Base-by-base conservation (phyloP, 2,888 invertebrate species). In the Palloptera scutellata region DNA sequence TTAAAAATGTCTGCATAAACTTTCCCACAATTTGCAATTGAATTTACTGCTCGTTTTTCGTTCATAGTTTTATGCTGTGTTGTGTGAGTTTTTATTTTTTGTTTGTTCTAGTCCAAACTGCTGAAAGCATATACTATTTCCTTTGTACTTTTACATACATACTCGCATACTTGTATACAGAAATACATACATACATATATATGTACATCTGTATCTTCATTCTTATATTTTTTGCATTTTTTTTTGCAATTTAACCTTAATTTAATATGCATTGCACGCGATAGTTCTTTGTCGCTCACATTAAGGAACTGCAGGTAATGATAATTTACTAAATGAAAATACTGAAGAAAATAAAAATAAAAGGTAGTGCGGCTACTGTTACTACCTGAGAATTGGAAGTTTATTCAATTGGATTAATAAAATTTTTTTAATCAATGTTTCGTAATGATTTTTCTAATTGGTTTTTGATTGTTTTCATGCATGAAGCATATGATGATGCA, bases 251-350 rank as follows among this genome's bases (percentile, higher is more conserved):
- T 15, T 41, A 41, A 62, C 43, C 40, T 52, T 62, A 62, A 62
- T 62, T 62, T 62, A 17, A 62, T 54, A 54, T 62, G 53, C 62
- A 54, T 52, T 17, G 54, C 62, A 62, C 53, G 62, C 62, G 54
- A 62, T 48, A 48, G 51, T 48, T 48, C 13, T 53, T 15, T 62
- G 41, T 48, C 30, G n/a, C 53, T 13, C n/a, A 40, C 53, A 52
- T 30, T 30, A 30, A 30, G 30, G 30, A 30, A 30, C 30, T 30
- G 30, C 30, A 30, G 30, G 30, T 30, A 30, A 30, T 30, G 30
- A 6, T 30, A 30, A 30, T 30, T 30, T 30, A 6, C 30, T 2
- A 30, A 30, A 30, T 6, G 6, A 4, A 2, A 30, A n/a, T n/a
- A n/a, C n/a, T n/a, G n/a, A n/a, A n/a, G n/a, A 30, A 30, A 30